These are phyloP conservation scores for Cryptotis parvus DNA, from an alignment of 2,113 vertebrate species.

Conservation along the genomic window DNA sequence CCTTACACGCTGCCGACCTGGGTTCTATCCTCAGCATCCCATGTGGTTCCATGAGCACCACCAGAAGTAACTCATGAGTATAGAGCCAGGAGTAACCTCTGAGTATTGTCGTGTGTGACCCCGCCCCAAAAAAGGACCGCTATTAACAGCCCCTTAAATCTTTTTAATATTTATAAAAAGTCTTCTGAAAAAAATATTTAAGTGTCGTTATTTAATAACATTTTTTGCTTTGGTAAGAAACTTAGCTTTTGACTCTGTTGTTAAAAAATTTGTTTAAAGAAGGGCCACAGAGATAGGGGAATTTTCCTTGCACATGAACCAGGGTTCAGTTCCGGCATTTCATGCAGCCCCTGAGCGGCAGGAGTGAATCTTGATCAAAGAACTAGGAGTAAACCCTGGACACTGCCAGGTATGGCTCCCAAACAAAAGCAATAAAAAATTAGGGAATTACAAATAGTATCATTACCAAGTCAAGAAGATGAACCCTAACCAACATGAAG, in stretches of 20 bases:
- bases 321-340: background rate
- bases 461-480: background rate
- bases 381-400: background rate
- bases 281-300: background rate
- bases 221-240: background rate
- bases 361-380: background rate
- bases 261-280: background rate
- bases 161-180: constrained; percentile 25
- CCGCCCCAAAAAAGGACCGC: too few species aligned
- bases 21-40: too few species aligned
- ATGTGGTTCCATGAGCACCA: too few species aligned
- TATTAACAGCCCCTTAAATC: background rate
- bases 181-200: background rate
- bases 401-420: background rate
- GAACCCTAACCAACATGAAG: constrained; percentile 32
- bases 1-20: too few species aligned
- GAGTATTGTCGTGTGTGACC: too few species aligned
- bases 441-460: constrained; percentile 43
- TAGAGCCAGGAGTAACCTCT: too few species aligned
- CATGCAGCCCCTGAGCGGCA: background rate
- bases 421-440: constrained; percentile 10
- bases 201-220: constrained; percentile 3
- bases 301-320: background rate
- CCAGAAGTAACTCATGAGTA: too few species aligned
- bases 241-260: constrained; percentile 13